Evolutionary conservation across 2,113 vertebrate genomes (phyloP).

Genomic region (Rhagologus leucostigma): DNA sequence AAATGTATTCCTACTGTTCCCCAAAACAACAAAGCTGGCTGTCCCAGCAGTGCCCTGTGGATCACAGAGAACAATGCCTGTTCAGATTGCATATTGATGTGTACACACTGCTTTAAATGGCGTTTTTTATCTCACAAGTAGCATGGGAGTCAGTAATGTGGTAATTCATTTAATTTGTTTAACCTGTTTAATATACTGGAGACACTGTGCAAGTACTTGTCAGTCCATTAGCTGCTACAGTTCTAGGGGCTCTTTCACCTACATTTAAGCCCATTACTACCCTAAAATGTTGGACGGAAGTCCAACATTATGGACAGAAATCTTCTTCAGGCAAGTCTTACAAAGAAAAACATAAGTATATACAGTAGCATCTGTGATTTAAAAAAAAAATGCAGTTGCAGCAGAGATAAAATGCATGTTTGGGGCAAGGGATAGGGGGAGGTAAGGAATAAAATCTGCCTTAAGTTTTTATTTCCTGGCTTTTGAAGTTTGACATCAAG

Average conservation of each 20-base stretch:
- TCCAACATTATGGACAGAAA: background rate
- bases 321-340: background rate
- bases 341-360: background rate
- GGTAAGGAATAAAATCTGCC: background rate
- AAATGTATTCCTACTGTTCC: background rate
- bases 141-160: background rate
- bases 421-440: background rate
- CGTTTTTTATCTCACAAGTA: constrained; percentile 23
- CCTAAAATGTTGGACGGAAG: background rate
- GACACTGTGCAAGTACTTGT: background rate
- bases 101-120: background rate
- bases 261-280: background rate
- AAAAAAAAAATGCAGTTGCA: background rate
- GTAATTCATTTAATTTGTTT: constrained; percentile 48
- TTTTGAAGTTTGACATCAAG: background rate
- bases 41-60: background rate
- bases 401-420: background rate
- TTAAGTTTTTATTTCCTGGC: background rate
- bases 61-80: background rate
- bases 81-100: background rate
- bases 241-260: background rate
- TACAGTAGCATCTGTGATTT: background rate
- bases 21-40: background rate
- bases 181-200: constrained; percentile 31
- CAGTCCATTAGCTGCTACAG: constrained; percentile 15